These are phyloP conservation scores for Neodiprion lecontei DNA, from an alignment of 1,140 invertebrate species.

Conservation along the genomic window DNA sequence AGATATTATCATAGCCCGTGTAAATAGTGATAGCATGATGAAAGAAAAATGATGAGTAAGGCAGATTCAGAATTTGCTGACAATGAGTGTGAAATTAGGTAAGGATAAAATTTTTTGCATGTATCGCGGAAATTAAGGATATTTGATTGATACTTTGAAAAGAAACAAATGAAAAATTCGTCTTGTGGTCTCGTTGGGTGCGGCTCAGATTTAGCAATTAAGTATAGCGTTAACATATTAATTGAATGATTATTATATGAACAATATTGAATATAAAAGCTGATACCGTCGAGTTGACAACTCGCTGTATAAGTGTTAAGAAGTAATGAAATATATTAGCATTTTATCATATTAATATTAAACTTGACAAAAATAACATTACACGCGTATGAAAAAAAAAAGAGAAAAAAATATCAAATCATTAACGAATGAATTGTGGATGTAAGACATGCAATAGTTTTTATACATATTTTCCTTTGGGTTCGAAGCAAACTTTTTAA, in stretches of 20 bases:
- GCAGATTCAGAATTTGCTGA: no score
- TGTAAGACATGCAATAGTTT: conserved; percentile 38
- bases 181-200: conserved; percentile 41
- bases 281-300: conserved; percentile 20
- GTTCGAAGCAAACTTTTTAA: conserved; percentile 29
- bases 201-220: conserved; percentile 34
- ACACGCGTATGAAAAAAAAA: no score
- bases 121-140: no score
- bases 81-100: no score
- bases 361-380: background rate
- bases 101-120: no score
- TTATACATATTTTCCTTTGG: conserved; percentile 32
- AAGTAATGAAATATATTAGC: conserved; percentile 32
- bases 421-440: conserved; percentile 33
- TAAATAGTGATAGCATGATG: no score
- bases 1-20: no score
- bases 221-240: conserved; percentile 35
- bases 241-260: conserved; percentile 41
- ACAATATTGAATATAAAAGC: conserved; percentile 39
- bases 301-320: conserved; percentile 32
- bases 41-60: no score
- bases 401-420: conserved; percentile 23
- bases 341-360: conserved; percentile 36
- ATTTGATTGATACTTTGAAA: no score
- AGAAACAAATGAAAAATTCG: no score